These are phyloP conservation scores for Iguana delicatissima DNA, from an alignment of 2,797 vertebrate species.

Conservation along the genomic window DNA sequence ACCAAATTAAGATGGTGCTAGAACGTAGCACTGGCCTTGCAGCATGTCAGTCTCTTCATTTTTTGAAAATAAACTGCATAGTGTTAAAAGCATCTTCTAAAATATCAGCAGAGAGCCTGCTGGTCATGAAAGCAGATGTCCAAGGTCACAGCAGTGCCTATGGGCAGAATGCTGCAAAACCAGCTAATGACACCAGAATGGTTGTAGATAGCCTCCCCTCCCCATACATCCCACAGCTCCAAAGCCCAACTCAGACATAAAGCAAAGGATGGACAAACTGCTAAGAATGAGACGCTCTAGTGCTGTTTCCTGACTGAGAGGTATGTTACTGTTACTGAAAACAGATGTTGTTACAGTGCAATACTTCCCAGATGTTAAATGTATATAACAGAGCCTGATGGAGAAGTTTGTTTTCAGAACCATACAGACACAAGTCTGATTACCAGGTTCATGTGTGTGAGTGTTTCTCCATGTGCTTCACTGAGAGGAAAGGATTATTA, in stretches of 20 bases:
- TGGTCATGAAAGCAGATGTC: not conserved
- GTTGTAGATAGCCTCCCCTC: not conserved
- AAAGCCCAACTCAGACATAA: not conserved
- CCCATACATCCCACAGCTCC: not conserved
- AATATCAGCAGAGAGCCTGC: not conserved
- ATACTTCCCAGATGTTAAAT: not conserved
- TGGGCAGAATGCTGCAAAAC: not conserved
- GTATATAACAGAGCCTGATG: not conserved
- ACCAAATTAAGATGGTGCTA: not conserved
- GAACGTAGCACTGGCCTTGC: not conserved
- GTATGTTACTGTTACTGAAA: not conserved
- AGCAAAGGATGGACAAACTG: fast-evolving
- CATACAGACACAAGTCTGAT: not conserved
- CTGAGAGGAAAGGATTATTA: too few species aligned
- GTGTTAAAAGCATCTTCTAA: not conserved
- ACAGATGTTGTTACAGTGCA: not conserved
- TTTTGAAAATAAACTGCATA: not conserved
- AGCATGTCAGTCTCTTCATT: not conserved
- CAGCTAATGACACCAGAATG: not conserved
- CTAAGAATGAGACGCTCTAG: not conserved
- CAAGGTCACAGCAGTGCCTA: not conserved
- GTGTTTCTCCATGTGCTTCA: not conserved
- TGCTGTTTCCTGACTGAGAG: fast-evolving
- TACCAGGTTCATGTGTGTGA: too few species aligned
- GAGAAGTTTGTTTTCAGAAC: not conserved